These are phyloP conservation scores for Buceros bicornis DNA, from an alignment of 2,797 vertebrate genomes.

Conservation along the genomic window DNA sequence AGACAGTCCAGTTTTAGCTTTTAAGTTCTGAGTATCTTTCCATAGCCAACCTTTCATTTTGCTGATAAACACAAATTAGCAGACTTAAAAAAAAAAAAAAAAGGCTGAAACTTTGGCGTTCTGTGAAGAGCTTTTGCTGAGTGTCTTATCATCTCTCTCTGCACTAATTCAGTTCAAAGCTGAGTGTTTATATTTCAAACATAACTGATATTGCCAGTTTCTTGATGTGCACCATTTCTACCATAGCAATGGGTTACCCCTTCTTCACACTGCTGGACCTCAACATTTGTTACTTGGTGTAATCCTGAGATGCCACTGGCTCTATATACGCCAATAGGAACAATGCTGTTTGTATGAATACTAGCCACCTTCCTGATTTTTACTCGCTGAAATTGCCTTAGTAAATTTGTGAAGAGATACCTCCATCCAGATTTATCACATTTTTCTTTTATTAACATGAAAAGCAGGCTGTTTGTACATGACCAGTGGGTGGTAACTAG, in stretches of 20 bases:
- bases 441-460: neutral
- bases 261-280: neutral
- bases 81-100: neutral
- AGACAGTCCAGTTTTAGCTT: conserved; percentile 38
- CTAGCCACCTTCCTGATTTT: neutral
- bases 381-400: neutral
- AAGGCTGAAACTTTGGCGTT: neutral
- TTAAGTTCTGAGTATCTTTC: conserved; percentile 41
- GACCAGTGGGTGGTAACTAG: neutral
- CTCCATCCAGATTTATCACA: neutral
- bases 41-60: neutral
- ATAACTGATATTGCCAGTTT: neutral
- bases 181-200: neutral
- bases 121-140: neutral
- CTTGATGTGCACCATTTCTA: neutral
- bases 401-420: neutral
- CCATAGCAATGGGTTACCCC: neutral
- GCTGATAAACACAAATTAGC: conserved; percentile 49
- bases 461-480: neutral
- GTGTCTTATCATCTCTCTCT: neutral
- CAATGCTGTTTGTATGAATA: neutral
- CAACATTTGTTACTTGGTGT: neutral
- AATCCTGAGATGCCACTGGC: neutral
- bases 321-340: neutral
- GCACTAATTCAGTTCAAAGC: conserved; percentile 5